Base-by-base conservation (phyloP, 2,888 invertebrate genomes). In the Idaea dimidiata region DNA sequence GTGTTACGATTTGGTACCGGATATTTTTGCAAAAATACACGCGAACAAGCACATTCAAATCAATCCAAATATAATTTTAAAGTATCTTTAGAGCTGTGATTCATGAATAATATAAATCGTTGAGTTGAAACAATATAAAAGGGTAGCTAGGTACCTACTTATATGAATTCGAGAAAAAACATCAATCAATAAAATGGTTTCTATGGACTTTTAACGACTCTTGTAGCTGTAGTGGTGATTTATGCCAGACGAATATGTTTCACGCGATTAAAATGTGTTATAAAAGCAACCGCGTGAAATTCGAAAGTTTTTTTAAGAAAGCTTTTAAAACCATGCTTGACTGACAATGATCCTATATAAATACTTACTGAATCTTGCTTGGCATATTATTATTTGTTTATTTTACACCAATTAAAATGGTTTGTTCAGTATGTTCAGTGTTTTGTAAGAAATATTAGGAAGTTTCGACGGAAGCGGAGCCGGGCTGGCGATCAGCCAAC, bases 21-120 rank as follows among this genome's bases (percentile, higher is more conserved):
- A 62, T 59, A 64, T 59, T 66, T 65, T 61, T 59, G 17, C 65
- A 60, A 60, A 66, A 59, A 63, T 61, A 70, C 43, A 43, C 43
- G 43, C 43, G 43, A 63, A 67, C 57, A 67, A 61, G 14, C 43
- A 58, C 64, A 59, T 58, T 61, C 31, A 59, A 59, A 61, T 61
- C 58, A 60, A 43, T 65, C 63, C 60, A 63, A 66, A 66, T 62
- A 61, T 62, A 66, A 59, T 60, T 67, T 68, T 59, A 61, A 63
- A 63, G 55, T 43, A 24, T 64, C 58, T 43, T 43, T 10, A 10
- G 43, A 43, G 43, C 43, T 58, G 31, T 65, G 66, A 64, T 67
- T 71, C 63, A 71, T 55, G 58, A 16, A 33, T 14, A 16, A 54
- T 43, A 65, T 70, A 63, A 66, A 66, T 66, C 66, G 24, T 31